These are phyloP conservation scores for Pseudanteris insignis DNA, from an alignment of 2,888 invertebrate genomes.

Conservation along the genomic window DNA sequence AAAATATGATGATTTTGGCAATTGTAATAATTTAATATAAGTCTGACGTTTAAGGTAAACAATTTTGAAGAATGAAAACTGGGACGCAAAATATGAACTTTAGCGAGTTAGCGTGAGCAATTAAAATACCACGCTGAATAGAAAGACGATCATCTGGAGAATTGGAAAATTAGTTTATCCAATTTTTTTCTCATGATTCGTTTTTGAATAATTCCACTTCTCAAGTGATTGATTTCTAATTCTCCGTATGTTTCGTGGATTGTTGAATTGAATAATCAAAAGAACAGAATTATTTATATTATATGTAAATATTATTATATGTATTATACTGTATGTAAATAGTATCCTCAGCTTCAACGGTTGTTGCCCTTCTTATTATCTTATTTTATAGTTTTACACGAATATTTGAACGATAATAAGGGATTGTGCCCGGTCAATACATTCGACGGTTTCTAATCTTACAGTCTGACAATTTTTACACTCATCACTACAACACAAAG, in stretches of 20 bases:
- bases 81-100: too few species aligned
- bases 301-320: conserved; percentile 40
- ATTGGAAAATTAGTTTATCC: conserved; percentile 36
- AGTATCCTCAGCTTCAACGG: conserved; percentile 35
- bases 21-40: too few species aligned
- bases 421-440: conserved; percentile 5
- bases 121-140: not conserved
- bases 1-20: too few species aligned
- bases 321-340: conserved; percentile 44
- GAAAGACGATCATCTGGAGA: conserved; percentile 27
- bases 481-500: conserved; percentile 27
- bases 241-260: conserved; percentile 34
- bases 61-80: too few species aligned
- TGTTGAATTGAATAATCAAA: conserved; percentile 42
- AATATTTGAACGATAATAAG: conserved; percentile 1
- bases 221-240: conserved; percentile 26
- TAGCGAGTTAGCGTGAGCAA: too few species aligned
- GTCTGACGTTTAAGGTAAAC: too few species aligned
- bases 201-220: conserved; percentile 6
- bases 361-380: conserved; percentile 20
- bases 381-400: conserved; percentile 5
- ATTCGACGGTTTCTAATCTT: conserved; percentile 6
- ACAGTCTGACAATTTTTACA: conserved; percentile 29
- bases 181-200: conserved; percentile 14
- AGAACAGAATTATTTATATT: conserved; percentile 43